Evolutionary conservation across 2,797 vertebrate genomes (phyloP), one percentile per base, ranked within the genome.

Genomic region (Phyllotis vaccarum): DNA sequence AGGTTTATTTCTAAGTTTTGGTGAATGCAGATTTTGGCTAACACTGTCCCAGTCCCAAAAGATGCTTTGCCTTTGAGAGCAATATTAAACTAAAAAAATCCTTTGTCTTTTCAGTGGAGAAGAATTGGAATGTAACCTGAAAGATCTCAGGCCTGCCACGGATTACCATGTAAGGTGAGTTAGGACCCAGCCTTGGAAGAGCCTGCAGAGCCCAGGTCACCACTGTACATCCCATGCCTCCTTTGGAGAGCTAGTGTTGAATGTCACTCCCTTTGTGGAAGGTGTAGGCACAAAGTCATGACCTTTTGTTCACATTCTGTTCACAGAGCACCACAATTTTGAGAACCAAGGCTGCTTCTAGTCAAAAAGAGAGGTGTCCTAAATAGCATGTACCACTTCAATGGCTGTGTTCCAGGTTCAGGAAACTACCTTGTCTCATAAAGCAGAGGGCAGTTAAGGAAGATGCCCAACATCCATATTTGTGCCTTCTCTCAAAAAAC

Each of bases 121-220:
- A 98, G 99, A 99, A 97, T 98, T 99, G 98, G 99, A 99, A 98
- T 99, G 99, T 97, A 99, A 99, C 98, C 98, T 99, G 98, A 99
- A 99, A 98, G 99, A 99, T 98, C 99, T 99, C 96, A 99, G 99
- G 98, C 99, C 99, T 97, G 99, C 99, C 83, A 99, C 99, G 72
- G 99, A 99, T 98, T 99, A 99, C 98, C 99, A 99, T 0, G 99
- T 99, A 98, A 99, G 99, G 99, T 99, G 98, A 99, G 99, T 98
- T 58, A 6, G 40, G 37, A 62, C 60, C 24, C 0, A 75, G 12
- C 79, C 91, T 14, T 10, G 80, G 24, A 78, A 37, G 95, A 80
- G 2, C 14, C 0, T 64, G 27, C 66, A 70, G 54, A 85, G 54
- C 85, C 40, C 11, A 6, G 24, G 21, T 62, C 2, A 1, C 62